Evolutionary conservation across 2,113 vertebrate genomes (phyloP), one percentile per base, ranked within the genome.

Genomic region (Boleophthalmus pectinirostris): DNA sequence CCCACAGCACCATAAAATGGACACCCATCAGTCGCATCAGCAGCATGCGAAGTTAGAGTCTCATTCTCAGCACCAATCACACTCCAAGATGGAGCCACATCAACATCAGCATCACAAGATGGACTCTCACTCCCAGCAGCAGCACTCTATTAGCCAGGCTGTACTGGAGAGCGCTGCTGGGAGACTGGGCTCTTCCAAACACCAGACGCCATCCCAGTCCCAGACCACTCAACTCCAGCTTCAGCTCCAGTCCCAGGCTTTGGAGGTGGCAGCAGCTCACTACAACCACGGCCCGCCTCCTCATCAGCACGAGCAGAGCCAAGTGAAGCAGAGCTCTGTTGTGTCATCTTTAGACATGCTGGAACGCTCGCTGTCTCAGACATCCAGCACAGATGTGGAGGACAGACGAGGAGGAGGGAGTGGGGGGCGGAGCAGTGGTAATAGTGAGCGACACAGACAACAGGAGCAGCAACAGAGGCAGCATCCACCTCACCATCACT

Each of bases 141-240:
- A 95, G 70, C 95, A 94, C 84, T 86, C 95, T 20, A 90, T 96
- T 11, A 94, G 18, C 71, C 94, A 94, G 79, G 84, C 88, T 46
- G 90, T 92, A n/a, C 91, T 94, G 90, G 92, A 93, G 16, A 84
- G 87, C n/a, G 86, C 88, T 11, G 88, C 85, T 12, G 92, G 90
- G 6, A 74, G 89, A 51, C 83, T 92, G 15, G 86, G 91, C 43
- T 75, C 91, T 0, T 87, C 78, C 56, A 92, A 92, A 73, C 91
- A 92, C 49, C 86, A 87, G 58, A 66, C 80, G n/a, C 95, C 93
- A 74, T 85, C 91, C 0, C 94, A 95, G 73, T 88, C 94, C 1
- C 80, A 94, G 45, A 92, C 95, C 13, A 96, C 95, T 0, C 95
- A 95, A 83, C 90, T 95, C 12, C 95, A 95, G 85, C 92, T 95